Percentiles rank a stretch among this genome's conserved stretches.
These are phyloP conservation scores for Spondyliosoma cantharus DNA, from an alignment of 2,797 vertebrate species.

Conservation along the genomic window DNA sequence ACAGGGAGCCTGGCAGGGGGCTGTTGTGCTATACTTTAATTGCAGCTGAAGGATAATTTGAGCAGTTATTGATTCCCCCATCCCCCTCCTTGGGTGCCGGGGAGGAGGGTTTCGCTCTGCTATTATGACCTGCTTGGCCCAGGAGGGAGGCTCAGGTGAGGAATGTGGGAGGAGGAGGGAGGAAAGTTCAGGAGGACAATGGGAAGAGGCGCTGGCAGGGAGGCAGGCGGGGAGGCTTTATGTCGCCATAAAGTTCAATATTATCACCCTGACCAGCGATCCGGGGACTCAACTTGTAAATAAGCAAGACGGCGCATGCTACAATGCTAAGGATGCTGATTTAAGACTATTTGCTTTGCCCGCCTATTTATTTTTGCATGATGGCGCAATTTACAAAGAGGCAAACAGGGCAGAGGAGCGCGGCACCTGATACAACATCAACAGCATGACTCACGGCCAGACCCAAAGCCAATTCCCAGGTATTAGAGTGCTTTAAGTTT, in stretches of 20 bases:
- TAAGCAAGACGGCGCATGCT: conserved; percentile 65
- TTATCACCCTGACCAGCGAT: conserved; percentile 78
- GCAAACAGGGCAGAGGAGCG: conserved; percentile 44
- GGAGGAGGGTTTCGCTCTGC: conserved; percentile 53
- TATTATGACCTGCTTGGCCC: conserved; percentile 51
- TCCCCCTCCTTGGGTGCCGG: conserved; percentile 38
- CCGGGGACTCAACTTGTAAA: conserved; percentile 75
- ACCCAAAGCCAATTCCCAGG: conserved; percentile 85
- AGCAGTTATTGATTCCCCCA: conserved; percentile 74
- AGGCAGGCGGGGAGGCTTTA: conserved; percentile 69
- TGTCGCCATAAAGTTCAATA: conserved; percentile 79
- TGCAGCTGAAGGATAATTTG: conserved; percentile 76
- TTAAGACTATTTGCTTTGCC: conserved; percentile 84
- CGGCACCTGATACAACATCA: conserved; percentile 69
- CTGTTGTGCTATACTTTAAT: conserved; percentile 67
- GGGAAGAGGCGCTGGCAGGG: conserved; percentile 45
- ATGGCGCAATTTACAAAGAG: conserved; percentile 82
- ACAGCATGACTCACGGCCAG: conserved; percentile 78
- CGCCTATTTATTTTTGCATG: conserved; percentile 82
- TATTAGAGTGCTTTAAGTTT: conserved; percentile 88
- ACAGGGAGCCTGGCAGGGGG: conserved; percentile 23
- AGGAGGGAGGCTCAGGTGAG: conserved; percentile 16
- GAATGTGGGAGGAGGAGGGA: conserved; percentile 36
- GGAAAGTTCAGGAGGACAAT: conserved; percentile 56
- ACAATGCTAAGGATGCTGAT: conserved; percentile 79